Evolutionary conservation across 2,888 invertebrate species (phyloP).

Genomic region (Octodonta nipae): DNA sequence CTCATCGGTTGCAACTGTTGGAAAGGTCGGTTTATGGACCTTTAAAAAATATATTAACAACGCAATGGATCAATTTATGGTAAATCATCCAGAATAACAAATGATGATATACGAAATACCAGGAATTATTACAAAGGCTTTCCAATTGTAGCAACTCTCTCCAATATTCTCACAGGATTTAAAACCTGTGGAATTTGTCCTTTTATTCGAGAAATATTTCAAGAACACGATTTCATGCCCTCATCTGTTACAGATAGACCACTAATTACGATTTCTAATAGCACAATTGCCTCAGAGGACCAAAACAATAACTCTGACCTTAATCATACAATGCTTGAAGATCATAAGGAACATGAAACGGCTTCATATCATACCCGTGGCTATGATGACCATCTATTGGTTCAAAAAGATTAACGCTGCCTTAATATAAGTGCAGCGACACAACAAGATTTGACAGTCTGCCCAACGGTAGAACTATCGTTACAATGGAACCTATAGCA

Average conservation of each 20-base stretch:
- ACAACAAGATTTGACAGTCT: slow-evolving; percentile 4
- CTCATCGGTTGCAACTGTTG: too few species aligned
- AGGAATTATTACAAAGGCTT: slow-evolving; percentile 3
- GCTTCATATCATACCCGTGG: slow-evolving; percentile 1
- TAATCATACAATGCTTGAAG: slow-evolving; percentile 3
- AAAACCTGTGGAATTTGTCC: slow-evolving; percentile 5
- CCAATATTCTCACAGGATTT: slow-evolving; percentile 3
- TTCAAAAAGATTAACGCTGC: neutral
- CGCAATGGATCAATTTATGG: too few species aligned
- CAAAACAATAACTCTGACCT: slow-evolving; percentile 4
- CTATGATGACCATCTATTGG: slow-evolving; percentile 3
- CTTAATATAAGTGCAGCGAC: slow-evolving; percentile 1
- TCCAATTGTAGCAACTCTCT: slow-evolving; percentile 3
- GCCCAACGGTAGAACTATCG: slow-evolving; percentile 1
- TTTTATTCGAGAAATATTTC: slow-evolving; percentile 4
- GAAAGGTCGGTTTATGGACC: too few species aligned
- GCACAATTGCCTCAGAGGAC: neutral
- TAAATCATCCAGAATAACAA: too few species aligned
- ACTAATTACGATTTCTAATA: slow-evolving; percentile 1
- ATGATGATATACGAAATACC: too few species aligned
- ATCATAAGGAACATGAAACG: slow-evolving; percentile 1
- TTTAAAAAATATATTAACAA: slow-evolving; percentile 1
- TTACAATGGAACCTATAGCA: neutral
- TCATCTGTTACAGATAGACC: slow-evolving; percentile 4
- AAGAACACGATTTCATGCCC: slow-evolving; percentile 3